These are phyloP conservation scores for Zoanthus sansibaricus DNA, from an alignment of 92 coral and sea anemone genomes.

Conservation along the genomic window DNA sequence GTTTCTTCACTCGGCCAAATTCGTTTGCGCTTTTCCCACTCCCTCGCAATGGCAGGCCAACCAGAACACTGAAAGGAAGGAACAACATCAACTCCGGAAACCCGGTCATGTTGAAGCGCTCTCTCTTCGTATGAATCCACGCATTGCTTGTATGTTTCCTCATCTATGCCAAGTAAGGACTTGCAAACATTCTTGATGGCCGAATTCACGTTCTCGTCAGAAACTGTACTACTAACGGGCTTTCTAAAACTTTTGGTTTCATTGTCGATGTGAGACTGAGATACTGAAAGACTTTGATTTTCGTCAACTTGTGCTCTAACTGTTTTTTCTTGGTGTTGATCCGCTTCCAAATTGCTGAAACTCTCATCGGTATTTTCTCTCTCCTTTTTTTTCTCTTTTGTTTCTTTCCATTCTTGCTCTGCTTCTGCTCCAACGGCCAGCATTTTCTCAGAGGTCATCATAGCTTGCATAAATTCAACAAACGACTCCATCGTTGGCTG, in stretches of 20 bases:
- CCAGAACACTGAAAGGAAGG: slow-evolving; percentile 74
- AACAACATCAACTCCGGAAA: slow-evolving; percentile 73
- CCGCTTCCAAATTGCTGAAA: not conserved
- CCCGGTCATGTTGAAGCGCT: slow-evolving; percentile 17
- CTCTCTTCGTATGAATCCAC: slow-evolving; percentile 20
- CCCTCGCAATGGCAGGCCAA: slow-evolving; percentile 74
- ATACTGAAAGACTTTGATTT: not conserved
- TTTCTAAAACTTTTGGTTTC: not conserved
- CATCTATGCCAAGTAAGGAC: not conserved
- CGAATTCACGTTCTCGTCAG: not conserved
- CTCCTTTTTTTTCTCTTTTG: not conserved
- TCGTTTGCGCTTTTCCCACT: slow-evolving; percentile 75
- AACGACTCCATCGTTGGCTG: slow-evolving; percentile 40
- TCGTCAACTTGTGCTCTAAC: not conserved
- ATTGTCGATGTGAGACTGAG: not conserved
- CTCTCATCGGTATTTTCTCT: not conserved
- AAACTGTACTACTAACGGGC: not conserved
- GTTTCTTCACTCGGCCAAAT: slow-evolving; percentile 72
- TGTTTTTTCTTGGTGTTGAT: slow-evolving; percentile 5
- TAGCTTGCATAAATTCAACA: not conserved
- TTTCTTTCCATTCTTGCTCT: slow-evolving; percentile 20
- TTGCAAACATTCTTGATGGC: not conserved
- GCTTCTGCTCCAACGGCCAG: slow-evolving; percentile 5
- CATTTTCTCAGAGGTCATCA: slow-evolving; percentile 23
- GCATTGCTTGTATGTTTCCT: not conserved